Percentiles rank a stretch among this genome's conserved stretches.
Conservation (phyloP, 2,888 invertebrate species). For the Pteria penguin region DNA sequence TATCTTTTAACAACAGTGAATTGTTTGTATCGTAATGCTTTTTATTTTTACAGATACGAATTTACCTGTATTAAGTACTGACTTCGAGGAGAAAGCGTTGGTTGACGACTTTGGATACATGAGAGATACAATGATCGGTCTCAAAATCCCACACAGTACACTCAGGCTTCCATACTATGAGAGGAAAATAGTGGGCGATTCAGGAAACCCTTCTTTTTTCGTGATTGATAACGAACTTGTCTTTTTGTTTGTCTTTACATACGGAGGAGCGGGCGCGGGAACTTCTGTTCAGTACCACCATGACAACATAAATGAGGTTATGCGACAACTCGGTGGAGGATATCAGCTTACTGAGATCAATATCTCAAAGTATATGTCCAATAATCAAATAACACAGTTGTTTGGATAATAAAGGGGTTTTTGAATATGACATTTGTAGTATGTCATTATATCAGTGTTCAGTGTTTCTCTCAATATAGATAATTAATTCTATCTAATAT, state of each 20-base stretch:
- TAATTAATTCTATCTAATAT: no score
- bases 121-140: conserved; percentile 45
- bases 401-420: conserved; percentile 31
- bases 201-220: conserved; percentile 67
- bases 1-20: no score
- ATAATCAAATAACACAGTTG: conserved; percentile 18
- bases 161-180: conserved; percentile 56
- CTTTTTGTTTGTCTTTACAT: conserved; percentile 64
- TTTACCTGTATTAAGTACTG: conserved; percentile 60
- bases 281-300: conserved; percentile 59
- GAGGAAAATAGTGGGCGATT: conserved; percentile 61
- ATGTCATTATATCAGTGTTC: no score
- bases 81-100: conserved; percentile 66
- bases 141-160: conserved; percentile 40
- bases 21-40: no score
- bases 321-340: conserved; percentile 53
- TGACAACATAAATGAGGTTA: conserved; percentile 59
- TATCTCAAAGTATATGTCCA: conserved; percentile 40
- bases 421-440: no score
- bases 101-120: conserved; percentile 55
- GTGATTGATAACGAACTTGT: conserved; percentile 62
- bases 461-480: no score
- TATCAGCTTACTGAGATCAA: conserved; percentile 60
- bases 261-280: conserved; percentile 61
- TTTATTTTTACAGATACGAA: neutral